These are phyloP conservation scores for Coelopa frigida DNA, from an alignment of 1,140 invertebrate genomes.

Conservation along the genomic window DNA sequence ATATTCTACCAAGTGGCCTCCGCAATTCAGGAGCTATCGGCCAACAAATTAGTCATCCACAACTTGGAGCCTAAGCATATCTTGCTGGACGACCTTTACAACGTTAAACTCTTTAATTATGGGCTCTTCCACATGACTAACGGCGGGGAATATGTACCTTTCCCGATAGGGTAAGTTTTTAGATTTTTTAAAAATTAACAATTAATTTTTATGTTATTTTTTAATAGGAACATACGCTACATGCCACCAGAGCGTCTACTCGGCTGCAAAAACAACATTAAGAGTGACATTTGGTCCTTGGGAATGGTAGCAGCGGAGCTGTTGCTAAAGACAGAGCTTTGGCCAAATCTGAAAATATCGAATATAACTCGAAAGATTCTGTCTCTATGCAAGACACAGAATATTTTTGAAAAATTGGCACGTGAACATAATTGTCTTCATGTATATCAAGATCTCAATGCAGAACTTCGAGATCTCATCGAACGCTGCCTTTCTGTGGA, in stretches of 20 bases:
- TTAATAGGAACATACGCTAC: conserved; percentile 64
- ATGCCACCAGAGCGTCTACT: conserved; percentile 79
- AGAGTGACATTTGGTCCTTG: conserved; percentile 86
- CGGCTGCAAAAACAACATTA: conserved; percentile 53
- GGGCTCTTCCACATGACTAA: conserved; percentile 89
- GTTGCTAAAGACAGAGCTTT: conserved; percentile 57
- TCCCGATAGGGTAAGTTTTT: conserved; percentile 77
- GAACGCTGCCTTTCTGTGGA: conserved; percentile 62
- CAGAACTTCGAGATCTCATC: conserved; percentile 54
- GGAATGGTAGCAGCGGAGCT: conserved; percentile 81
- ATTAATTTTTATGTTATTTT: conserved; percentile 13
- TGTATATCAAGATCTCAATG: conserved; percentile 45
- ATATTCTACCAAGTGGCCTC: conserved; percentile 58
- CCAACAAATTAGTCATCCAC: conserved; percentile 66
- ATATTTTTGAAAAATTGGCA: conserved; percentile 66
- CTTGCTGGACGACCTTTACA: conserved; percentile 60
- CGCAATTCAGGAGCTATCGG: conserved; percentile 68
- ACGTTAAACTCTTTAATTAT: conserved; percentile 86
- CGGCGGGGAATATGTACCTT: conserved; percentile 57
- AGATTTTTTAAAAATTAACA: conserved; percentile 4
- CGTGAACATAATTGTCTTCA: conserved; percentile 66
- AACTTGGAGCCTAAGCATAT: conserved; percentile 80
- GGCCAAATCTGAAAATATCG: conserved; percentile 63
- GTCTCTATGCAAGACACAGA: conserved; percentile 57
- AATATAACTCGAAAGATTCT: conserved; percentile 68